Evolutionary conservation across 1,140 invertebrate species (phyloP).

Genomic region (Leptonema lineaticorne): DNA sequence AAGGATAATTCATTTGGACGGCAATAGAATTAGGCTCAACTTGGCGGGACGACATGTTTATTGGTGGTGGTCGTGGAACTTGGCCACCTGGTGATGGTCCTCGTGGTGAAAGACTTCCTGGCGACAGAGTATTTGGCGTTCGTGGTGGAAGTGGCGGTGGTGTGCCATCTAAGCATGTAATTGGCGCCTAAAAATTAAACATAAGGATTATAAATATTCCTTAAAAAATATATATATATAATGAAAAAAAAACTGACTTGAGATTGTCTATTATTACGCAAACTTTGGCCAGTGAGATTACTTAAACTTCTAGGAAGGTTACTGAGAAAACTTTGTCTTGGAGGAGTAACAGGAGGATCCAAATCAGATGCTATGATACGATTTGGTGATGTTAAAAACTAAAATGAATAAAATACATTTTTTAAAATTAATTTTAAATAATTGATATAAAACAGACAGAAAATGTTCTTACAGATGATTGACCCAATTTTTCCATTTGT

Average conservation of each 20-base stretch:
- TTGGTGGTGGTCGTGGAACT: constrained; percentile 61
- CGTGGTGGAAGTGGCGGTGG: constrained; percentile 65
- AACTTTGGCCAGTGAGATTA: constrained; percentile 55
- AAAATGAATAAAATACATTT: background rate
- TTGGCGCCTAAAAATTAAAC: constrained; percentile 20
- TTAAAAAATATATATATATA: background rate
- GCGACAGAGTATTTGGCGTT: constrained; percentile 50
- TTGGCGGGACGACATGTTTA: constrained; percentile 58
- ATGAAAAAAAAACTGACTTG: background rate
- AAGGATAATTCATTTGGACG: constrained; percentile 49
- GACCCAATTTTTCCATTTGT: constrained; percentile 45
- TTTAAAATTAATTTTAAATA: background rate
- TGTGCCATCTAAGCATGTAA: constrained; percentile 43
- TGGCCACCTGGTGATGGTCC: constrained; percentile 53
- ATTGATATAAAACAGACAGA: background rate
- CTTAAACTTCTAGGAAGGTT: constrained; percentile 59
- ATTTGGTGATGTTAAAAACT: background rate
- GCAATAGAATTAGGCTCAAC: constrained; percentile 49
- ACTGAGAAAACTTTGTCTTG: constrained; percentile 51
- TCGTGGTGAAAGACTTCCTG: constrained; percentile 42
- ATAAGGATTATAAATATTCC: background rate
- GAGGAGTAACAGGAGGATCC: constrained; percentile 27
- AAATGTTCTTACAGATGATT: constrained; percentile 23
- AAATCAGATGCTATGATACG: background rate
- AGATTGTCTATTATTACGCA: constrained; percentile 42